Base-by-base conservation (phyloP, 2,797 vertebrate genomes). In the Antennarius maculatus region DNA sequence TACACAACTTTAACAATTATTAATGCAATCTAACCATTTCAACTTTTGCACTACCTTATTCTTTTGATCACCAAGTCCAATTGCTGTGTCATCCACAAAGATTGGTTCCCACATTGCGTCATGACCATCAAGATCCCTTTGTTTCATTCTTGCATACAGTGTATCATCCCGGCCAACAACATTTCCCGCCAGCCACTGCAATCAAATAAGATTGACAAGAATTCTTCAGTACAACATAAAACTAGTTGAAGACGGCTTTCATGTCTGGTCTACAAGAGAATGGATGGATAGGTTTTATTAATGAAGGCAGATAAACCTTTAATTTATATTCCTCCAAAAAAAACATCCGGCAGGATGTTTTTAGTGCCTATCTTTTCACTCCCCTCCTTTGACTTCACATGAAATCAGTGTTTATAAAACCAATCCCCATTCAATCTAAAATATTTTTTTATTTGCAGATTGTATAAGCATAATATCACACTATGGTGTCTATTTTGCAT, bases 61-160 rank as follows among this genome's bases (percentile, higher is more conserved):
- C 79, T 92, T 94, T 69, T 91, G 92, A 66, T 94, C 93, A 0
- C 92, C 88, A 57, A 95, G 92, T 79, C 94, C 94, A 54, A 95
- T 86, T 11, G 89, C 87, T 51, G 90, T 89, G 23, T 95, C 93
- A 48, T 94, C 94, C 86, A 95, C 84, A 84, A 95, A 95, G 79
- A 95, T 94, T 0, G 94, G 94, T 53, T 95, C 94, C 94, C 94
- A 95, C 89, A 95, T 91, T 0, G 94, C 85, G 71, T 94, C 93
- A 55, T 93, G 92, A 18, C 88, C 92, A 31, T 94, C 93, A 7
- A 94, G 89, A 63, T 95, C 94, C 73, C 93, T 89, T 76, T 93
- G 93, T 76, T 93, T 95, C 93, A 94, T 95, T 85, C 94, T 90
- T 60, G 93, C 92, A 60, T 94, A 95, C 76, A 95, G 79, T 51